Base-by-base conservation (phyloP, 1,140 invertebrate species). In the Trichomalopsis sarcophagae region DNA sequence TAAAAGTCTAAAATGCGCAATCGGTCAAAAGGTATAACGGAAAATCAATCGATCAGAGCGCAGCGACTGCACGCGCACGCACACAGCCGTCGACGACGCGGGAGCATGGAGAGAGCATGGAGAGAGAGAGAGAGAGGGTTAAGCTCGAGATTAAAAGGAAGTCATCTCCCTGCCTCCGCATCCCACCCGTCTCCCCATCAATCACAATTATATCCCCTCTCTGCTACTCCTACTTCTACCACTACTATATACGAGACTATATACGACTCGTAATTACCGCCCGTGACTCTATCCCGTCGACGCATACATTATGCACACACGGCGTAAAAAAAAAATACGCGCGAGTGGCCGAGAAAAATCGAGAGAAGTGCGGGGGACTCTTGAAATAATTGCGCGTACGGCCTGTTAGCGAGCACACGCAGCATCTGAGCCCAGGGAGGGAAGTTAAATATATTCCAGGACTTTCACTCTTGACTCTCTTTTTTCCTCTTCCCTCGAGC, bases 181-280 rank as follows among this genome's bases (percentile, higher is more conserved):
- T 82, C 81, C 84, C 86, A 82, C 86, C 85, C 89, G 88, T 87
- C 89, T 90, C 89, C 89, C 90, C 90, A 91, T 91, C 91, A 91
- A 91, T 91, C 91, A 91, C 90, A 91, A 91, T 91, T 91, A 91
- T 90, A 91, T 91, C 89, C 88, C 89, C 89, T 90, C 90, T 90
- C 76, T 50, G 13, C 36, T 6, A 44, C 36, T 40, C 7, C 36
- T 44, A 44, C 76, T 78, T 13, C 13, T 36, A 36, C 73, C 36
- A 69, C 27, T 89, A 90, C 89, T 87, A 89, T n/a, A n/a, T n/a
- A n/a, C n/a, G n/a, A n/a, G n/a, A n/a, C n/a, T n/a, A n/a, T n/a
- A n/a, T 27, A 27, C 27, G 27, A 27, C 89, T 91, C 90, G 91
- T 91, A 91, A 91, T 91, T 91, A 91, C 90, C 88, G 90, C 88